These are phyloP conservation scores for Kudoa iwatai DNA, from an alignment of 30 jellyfish, hydroid and myxozoan species.

Conservation along the genomic window DNA sequence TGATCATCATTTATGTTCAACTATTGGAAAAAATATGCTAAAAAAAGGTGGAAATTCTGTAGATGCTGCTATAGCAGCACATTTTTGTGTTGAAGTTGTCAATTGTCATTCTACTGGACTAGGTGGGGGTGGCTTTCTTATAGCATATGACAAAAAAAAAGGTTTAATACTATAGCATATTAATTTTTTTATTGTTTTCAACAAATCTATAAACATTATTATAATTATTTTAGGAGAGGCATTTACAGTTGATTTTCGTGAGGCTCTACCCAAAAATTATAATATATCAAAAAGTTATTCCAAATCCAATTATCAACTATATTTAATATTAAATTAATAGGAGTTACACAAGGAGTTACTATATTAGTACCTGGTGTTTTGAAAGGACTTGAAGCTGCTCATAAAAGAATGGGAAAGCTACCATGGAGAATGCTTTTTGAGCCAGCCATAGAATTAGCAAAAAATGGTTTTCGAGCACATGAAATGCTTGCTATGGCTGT, in stretches of 20 bases:
- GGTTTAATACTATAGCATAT: background rate
- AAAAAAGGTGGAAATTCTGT: slow-evolving; percentile 50
- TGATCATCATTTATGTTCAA: slow-evolving; percentile 45
- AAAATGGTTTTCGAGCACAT: slow-evolving; percentile 51
- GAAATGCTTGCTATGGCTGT: slow-evolving; percentile 59
- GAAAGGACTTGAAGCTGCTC: slow-evolving; percentile 73
- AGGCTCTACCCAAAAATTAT: slow-evolving; percentile 35
- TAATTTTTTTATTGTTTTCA: background rate
- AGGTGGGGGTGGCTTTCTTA: slow-evolving; percentile 97
- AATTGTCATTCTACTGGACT: slow-evolving; percentile 77
- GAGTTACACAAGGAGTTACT: slow-evolving; percentile 81
- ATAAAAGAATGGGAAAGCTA: slow-evolving; percentile 31
- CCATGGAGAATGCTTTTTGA: slow-evolving; percentile 60
- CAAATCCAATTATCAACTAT: background rate
- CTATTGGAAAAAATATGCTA: slow-evolving; percentile 28
- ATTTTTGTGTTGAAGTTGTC: slow-evolving; percentile 57
- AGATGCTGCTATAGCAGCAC: slow-evolving; percentile 51
- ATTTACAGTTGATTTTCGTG: slow-evolving; percentile 56
- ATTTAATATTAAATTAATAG: slow-evolving; percentile 3
- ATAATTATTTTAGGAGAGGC: background rate
- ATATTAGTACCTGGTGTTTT: slow-evolving; percentile 87
- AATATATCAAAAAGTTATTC: slow-evolving; percentile 25
- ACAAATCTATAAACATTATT: background rate
- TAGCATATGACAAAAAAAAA: slow-evolving; percentile 14
- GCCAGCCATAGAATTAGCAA: slow-evolving; percentile 61